These are phyloP conservation scores for Tilapia sparmanii DNA, from an alignment of 2,113 vertebrate genomes.

Conservation along the genomic window DNA sequence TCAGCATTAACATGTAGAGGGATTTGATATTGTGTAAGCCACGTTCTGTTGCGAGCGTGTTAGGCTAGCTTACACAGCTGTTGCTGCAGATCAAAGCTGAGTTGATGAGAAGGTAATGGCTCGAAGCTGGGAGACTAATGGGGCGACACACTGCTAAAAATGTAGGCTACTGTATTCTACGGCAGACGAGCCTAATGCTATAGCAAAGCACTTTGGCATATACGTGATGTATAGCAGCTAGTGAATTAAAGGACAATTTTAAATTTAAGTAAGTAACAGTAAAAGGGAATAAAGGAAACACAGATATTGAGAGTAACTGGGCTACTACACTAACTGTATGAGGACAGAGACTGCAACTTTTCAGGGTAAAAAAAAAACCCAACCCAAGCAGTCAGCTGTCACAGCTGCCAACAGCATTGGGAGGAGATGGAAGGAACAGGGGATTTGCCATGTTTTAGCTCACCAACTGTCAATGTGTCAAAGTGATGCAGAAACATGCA, in stretches of 20 bases:
- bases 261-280: not conserved
- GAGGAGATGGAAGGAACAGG: constrained; percentile 9
- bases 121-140: not conserved
- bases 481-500: not conserved
- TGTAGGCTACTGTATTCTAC: not conserved
- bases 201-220: not conserved
- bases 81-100: constrained; percentile 17
- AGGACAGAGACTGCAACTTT: not conserved
- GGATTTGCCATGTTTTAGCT: constrained; percentile 18
- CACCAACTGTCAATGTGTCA: constrained; percentile 33
- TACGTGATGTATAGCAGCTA: not conserved
- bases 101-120: constrained; percentile 5
- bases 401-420: constrained; percentile 6
- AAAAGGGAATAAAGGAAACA: not conserved
- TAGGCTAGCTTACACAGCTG: constrained; percentile 19
- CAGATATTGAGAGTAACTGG: not conserved
- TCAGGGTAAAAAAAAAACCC: not conserved
- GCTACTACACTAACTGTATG: not conserved
- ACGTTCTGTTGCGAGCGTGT: not conserved
- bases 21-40: constrained; percentile 49
- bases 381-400: not conserved
- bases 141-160: not conserved
- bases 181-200: not conserved
- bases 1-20: constrained; percentile 22
- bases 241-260: not conserved